Conservation (phyloP, 2,113 vertebrate genomes). For the Donacobius atricapilla region DNA sequence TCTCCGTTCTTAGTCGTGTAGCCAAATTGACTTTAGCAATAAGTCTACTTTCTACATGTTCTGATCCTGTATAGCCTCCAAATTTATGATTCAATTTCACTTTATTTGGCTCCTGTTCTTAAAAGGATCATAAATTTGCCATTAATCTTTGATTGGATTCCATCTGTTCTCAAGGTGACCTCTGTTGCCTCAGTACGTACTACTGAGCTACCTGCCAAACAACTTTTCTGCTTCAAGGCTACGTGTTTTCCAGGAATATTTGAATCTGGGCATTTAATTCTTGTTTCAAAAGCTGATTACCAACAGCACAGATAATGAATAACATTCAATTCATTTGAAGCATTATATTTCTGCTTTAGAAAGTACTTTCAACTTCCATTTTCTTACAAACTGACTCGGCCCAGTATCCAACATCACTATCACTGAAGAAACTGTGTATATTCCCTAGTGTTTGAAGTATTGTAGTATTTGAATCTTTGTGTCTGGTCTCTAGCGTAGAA, state of each 20-base stretch:
- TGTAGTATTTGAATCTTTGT: neutral
- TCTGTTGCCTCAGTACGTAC: constrained; percentile 15
- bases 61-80: constrained; percentile 34
- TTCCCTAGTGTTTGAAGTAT: neutral
- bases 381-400: neutral
- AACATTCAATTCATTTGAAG: constrained; percentile 15
- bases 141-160: constrained; percentile 72
- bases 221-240: constrained; percentile 20
- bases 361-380: neutral
- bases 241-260: neutral
- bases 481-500: neutral
- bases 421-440: neutral
- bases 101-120: constrained; percentile 69
- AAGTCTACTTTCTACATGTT: constrained; percentile 57
- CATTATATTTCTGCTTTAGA: neutral
- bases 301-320: neutral
- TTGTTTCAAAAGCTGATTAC: constrained; percentile 40
- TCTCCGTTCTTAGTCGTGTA: constrained; percentile 6
- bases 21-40: constrained; percentile 66
- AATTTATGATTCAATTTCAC: constrained; percentile 72
- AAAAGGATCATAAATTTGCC: constrained; percentile 64
- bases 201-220: constrained; percentile 38
- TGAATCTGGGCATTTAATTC: constrained; percentile 7
- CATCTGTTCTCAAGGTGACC: constrained; percentile 76
- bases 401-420: neutral